Conservation (phyloP, 2,888 invertebrate species). For the Quadroppia sp. region DNA sequence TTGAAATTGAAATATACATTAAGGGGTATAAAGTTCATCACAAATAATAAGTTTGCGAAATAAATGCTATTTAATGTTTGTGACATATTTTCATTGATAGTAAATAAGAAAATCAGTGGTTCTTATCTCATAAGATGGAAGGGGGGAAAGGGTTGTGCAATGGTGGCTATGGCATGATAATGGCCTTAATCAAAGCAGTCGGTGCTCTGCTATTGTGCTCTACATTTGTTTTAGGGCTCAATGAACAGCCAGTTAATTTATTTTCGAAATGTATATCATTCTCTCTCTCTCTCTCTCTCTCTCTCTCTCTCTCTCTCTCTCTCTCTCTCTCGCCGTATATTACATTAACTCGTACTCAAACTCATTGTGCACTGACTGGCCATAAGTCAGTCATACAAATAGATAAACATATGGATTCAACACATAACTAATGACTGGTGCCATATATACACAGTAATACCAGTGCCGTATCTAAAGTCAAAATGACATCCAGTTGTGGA, state of each 20-base stretch:
- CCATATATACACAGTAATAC: no score
- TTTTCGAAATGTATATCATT: slow-evolving; percentile 1
- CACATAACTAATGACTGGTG: slow-evolving; percentile 29
- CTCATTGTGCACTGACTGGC: slow-evolving; percentile 12
- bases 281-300: slow-evolving; percentile 28
- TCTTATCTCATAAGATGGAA: background rate
- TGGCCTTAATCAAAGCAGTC: slow-evolving; percentile 3
- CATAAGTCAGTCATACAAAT: slow-evolving; percentile 4
- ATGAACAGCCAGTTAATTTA: slow-evolving; percentile 21
- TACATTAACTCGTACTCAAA: background rate
- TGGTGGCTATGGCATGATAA: background rate
- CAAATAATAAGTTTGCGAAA: background rate
- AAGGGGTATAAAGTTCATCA: no score
- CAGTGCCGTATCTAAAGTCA: slow-evolving; percentile 1
- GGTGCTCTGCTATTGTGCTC: background rate
- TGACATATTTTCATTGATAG: background rate
- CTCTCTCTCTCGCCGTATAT: background rate
- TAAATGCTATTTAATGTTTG: slow-evolving; percentile 4
- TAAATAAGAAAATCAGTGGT: background rate
- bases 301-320: slow-evolving; percentile 27
- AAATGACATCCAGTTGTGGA: background rate
- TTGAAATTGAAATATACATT: no score
- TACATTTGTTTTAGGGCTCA: slow-evolving; percentile 1
- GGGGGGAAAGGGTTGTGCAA: background rate
- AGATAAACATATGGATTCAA: slow-evolving; percentile 21